Base-by-base conservation (phyloP, 2,797 vertebrate species). In the Enteromius unitaeniatus region DNA sequence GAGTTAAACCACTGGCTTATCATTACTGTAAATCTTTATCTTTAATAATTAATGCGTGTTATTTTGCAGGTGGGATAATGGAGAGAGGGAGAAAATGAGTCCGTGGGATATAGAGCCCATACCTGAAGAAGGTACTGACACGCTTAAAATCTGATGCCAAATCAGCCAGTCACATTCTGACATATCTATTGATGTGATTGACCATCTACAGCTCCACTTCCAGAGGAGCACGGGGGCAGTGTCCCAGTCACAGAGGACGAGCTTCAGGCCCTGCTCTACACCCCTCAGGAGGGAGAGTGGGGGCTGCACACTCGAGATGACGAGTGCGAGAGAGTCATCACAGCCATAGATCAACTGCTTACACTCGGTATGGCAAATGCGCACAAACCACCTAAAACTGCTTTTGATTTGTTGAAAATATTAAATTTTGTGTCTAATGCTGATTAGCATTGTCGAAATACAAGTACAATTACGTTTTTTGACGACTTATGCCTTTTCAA, bases 61-160 rank as follows among this genome's bases (percentile, higher is more conserved):
- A 55, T 47, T 2, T 4, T 87, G 84, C 90, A 99, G 98, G 92
- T 99, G 98, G 98, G 98, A 99, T 93, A 99, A 99, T 87, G 95
- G 96, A 37, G 98, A 99, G 88, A 93, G 93, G 87, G 98, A 99
- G 91, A 98, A 96, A 88, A 97, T 99, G 98, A 99, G 98, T 91
- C 98, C 97, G 0, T 99, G 98, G 97, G 97, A 99, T 93, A 98
- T 99, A 96, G 97, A 99, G 69, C 96, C 96, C 1, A 97, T 99
- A 93, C 96, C 97, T 82, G 97, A 98, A 89, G 96, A 96, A 96
- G 97, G 97, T 97, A 91, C 40, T 47, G 40, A 21, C 19, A 23
- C 2, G 2, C 4, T 34, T 49, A 15, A 64, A 64, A 17, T 64
- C 15, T 13, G 31, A 74, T 19, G 1, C 15, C 40, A 70, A 79